Base-by-base conservation (phyloP, 2,113 vertebrate species). In the Grallaria varia region DNA sequence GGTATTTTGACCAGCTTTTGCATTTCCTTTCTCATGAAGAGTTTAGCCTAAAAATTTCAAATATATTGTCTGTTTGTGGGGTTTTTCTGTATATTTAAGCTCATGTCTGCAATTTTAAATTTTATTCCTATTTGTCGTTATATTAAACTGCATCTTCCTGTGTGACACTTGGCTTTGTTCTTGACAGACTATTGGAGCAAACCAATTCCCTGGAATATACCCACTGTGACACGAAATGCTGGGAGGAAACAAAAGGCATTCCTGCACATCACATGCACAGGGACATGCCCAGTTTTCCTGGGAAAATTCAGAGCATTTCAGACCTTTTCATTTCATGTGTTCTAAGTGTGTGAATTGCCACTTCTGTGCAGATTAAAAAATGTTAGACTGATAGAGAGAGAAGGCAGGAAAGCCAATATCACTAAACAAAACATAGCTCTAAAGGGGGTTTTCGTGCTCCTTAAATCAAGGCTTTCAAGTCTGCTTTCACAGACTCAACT, bases 241-340 rank as follows among this genome's bases (percentile, higher is more conserved):
- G 45, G 30, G 45, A 83, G 67, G 45, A 91, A 92, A 73, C 53
- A 53, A 87, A 87, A 87, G n/a, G 22, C 67, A 42, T 58, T 74
- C 60, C 40, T 13, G 39, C 24, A 37, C 44, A 56, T 40, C 10
- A 5, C 20, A 18, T 10, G 9, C 55, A 79, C 39, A 16, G 66
- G 67, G 37, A 71, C 13, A 33, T 47, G n/a, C 18, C 49, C 22
- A 8, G 14, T n/a, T 78, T 63, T 77, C 68, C 53, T 69, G 42
- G 60, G 30, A 72, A 83, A 95, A 89, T 42, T 28, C 67, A 39
- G 2, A 1, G n/a, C 14, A 52, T 59, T 44, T 67, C 72, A 63
- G 55, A 47, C 14, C 24, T 91, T 73, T 53, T 62, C 13, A 31
- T 30, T 62, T 67, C 1, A 5, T 72, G 39, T 50, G 21, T 49